Percentiles rank a stretch among this genome's conserved stretches.
Conservation (phyloP, 2,797 vertebrate species). For the Tympanoctomys barrerae region DNA sequence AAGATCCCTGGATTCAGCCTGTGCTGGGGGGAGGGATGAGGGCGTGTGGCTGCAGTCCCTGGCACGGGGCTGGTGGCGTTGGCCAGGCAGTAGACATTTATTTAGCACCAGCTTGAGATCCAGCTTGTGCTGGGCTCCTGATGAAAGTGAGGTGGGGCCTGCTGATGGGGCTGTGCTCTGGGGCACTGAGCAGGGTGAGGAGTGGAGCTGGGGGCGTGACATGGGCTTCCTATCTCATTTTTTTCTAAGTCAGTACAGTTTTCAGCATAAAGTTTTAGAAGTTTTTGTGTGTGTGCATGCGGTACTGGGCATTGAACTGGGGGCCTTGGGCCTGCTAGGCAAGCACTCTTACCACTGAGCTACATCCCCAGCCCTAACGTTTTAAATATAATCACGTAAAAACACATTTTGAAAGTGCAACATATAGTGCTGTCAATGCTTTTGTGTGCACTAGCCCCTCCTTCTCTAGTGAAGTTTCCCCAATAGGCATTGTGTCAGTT, state of each 20-base stretch:
- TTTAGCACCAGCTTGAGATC: not conserved
- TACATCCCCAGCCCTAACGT: too few species aligned
- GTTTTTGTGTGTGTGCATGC: too few species aligned
- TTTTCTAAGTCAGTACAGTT: not conserved
- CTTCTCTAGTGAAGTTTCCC: not conserved
- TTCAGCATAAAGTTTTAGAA: not conserved
- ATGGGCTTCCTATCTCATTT: not conserved
- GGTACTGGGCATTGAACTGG: too few species aligned
- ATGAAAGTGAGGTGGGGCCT: not conserved
- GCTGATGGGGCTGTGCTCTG: not conserved
- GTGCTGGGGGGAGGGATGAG: not conserved
- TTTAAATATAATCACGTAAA: not conserved
- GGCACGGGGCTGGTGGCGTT: not conserved
- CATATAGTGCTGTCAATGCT: not conserved
- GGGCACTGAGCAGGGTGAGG: not conserved
- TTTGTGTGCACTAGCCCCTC: too few species aligned
- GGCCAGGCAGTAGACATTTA: not conserved
- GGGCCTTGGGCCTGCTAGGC: too few species aligned
- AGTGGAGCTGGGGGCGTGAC: not conserved
- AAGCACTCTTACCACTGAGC: too few species aligned
- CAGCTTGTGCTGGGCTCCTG: not conserved
- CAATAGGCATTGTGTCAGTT: not conserved
- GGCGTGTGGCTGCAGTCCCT: not conserved
- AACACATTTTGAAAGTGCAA: not conserved
- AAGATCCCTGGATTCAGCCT: not conserved